Evolutionary conservation across 1,140 invertebrate species (phyloP).

Genomic region (Chironomus tepperi): DNA sequence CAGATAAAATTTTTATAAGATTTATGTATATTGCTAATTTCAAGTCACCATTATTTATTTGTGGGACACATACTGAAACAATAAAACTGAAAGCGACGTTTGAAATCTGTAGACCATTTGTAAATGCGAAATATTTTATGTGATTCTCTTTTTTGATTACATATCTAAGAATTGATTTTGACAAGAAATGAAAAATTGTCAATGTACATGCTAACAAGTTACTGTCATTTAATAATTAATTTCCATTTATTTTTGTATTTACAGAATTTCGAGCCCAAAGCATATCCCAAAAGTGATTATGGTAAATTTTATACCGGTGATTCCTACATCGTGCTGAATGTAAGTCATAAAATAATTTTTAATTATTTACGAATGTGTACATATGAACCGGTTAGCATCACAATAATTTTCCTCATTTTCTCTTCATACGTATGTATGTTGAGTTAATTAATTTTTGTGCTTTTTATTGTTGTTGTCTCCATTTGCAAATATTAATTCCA

Average conservation of each 20-base stretch:
- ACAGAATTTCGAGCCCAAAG: slow-evolving; percentile 73
- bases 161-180: background rate
- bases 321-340: slow-evolving; percentile 80
- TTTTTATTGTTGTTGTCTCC: background rate
- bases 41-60: no score
- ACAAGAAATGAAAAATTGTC: no score
- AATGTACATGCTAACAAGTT: no score
- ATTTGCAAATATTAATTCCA: background rate
- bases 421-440: background rate
- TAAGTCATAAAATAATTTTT: slow-evolving; percentile 44
- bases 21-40: no score
- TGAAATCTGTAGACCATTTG: no score
- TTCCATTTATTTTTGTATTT: slow-evolving; percentile 38
- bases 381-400: background rate
- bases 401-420: background rate
- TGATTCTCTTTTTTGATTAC: no score
- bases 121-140: no score
- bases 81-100: no score
- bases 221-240: slow-evolving; percentile 26
- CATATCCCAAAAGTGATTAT: slow-evolving; percentile 62
- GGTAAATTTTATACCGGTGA: slow-evolving; percentile 87
- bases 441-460: slow-evolving; percentile 21
- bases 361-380: slow-evolving; percentile 7
- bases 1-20: no score
- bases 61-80: no score